Conservation (phyloP, 2,113 vertebrate genomes). For the Cygnus buccinator region DNA sequence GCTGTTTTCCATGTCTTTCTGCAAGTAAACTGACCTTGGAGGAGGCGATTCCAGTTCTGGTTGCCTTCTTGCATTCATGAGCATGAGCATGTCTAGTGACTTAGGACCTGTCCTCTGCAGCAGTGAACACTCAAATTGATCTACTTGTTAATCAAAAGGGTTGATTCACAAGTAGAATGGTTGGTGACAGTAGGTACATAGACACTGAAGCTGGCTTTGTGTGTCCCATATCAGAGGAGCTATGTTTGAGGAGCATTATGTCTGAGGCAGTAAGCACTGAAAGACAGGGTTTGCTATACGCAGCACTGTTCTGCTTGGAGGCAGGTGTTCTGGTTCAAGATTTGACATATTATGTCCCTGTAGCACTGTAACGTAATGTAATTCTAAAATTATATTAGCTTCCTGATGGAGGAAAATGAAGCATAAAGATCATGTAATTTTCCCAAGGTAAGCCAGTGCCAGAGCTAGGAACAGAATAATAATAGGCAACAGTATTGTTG, state of each 20-base stretch:
- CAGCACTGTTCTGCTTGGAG: not conserved
- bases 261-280: not conserved
- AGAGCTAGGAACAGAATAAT: not conserved
- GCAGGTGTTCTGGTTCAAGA: slow-evolving; percentile 52
- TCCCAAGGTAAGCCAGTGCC: not conserved
- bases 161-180: not conserved
- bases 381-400: slow-evolving; percentile 54
- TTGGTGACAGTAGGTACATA: not conserved
- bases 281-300: not conserved
- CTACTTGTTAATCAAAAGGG: not conserved
- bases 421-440: slow-evolving; percentile 28
- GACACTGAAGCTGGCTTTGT: not conserved
- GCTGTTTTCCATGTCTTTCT: not conserved
- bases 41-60: not conserved
- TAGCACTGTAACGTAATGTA: slow-evolving; percentile 21
- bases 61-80: not conserved
- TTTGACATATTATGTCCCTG: slow-evolving; percentile 1
- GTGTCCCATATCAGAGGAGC: not conserved
- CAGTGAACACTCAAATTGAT: fast-evolving
- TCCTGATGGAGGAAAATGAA: slow-evolving; percentile 48
- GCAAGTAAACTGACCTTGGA: not conserved
- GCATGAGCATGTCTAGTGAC: not conserved
- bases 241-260: not conserved
- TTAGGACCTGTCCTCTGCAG: not conserved
- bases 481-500: not conserved